These are phyloP conservation scores for Gobio occitaniae DNA, from an alignment of 2,797 vertebrate genomes.

Conservation along the genomic window DNA sequence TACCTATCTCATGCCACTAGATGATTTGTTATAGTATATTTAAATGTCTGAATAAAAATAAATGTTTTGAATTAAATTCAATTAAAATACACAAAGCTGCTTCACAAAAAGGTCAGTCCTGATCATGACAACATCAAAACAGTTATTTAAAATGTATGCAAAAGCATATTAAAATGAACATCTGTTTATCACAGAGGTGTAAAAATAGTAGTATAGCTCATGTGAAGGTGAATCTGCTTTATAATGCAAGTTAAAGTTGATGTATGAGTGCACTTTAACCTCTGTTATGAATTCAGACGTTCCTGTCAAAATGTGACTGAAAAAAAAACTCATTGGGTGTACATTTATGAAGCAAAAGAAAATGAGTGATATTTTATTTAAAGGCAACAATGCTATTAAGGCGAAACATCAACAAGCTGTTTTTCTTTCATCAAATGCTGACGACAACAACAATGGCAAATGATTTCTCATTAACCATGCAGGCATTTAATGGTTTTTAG, in stretches of 20 bases:
- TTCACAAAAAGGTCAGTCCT: background rate
- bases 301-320: background rate
- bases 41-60: background rate
- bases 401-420: background rate
- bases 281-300: background rate
- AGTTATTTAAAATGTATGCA: background rate
- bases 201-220: background rate
- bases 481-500: slow-evolving; percentile 15
- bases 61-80: background rate
- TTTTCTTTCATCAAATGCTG: background rate
- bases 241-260: slow-evolving; percentile 2
- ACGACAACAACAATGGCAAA: background rate
- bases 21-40: background rate
- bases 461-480: background rate
- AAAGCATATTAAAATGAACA: background rate
- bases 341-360: background rate
- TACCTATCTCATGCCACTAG: background rate
- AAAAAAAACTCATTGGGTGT: background rate
- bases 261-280: background rate
- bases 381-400: background rate
- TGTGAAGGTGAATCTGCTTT: background rate
- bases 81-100: background rate
- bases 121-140: background rate
- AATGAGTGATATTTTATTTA: background rate
- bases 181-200: background rate